Conservation (phyloP, 2,888 invertebrate genomes). For the Galerucella pusilla region DNA sequence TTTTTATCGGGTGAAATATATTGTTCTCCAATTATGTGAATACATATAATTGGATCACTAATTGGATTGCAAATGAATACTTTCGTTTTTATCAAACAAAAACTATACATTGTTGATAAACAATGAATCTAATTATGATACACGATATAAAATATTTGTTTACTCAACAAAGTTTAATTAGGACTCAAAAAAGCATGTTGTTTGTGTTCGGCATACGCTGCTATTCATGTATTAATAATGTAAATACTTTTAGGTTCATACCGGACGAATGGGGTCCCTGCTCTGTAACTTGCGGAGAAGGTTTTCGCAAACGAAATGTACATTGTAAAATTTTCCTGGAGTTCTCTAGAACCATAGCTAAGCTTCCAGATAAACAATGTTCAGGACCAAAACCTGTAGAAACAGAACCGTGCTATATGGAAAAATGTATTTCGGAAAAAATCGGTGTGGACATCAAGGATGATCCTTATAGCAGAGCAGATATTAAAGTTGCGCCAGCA, state of each 20-base stretch:
- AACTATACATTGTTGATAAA: no score
- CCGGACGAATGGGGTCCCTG: slow-evolving; percentile 94
- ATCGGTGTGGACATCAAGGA: slow-evolving; percentile 67
- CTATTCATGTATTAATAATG: not conserved
- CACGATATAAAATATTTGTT: no score
- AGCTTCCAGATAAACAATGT: slow-evolving; percentile 88
- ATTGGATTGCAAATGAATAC: no score
- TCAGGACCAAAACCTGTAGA: slow-evolving; percentile 86
- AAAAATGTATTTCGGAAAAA: slow-evolving; percentile 74
- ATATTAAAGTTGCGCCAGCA: slow-evolving; percentile 52
- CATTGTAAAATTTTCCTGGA: slow-evolving; percentile 95
- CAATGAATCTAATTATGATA: no score
- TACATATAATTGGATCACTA: no score
- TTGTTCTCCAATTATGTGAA: no score
- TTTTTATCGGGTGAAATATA: no score
- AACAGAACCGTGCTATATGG: slow-evolving; percentile 82
- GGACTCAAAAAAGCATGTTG: slow-evolving; percentile 19
- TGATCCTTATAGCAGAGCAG: slow-evolving; percentile 59
- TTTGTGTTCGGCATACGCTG: slow-evolving; percentile 25
- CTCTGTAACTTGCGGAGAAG: slow-evolving; percentile 88
- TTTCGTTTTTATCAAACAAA: no score
- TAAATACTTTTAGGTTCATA: slow-evolving; percentile 77
- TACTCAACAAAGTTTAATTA: no score
- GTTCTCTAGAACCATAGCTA: slow-evolving; percentile 89
- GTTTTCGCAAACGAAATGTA: slow-evolving; percentile 86